phyloP scores from a whole-genome alignment of 2,888 invertebrate genomes.

The Drosophila phalerata region DNA sequence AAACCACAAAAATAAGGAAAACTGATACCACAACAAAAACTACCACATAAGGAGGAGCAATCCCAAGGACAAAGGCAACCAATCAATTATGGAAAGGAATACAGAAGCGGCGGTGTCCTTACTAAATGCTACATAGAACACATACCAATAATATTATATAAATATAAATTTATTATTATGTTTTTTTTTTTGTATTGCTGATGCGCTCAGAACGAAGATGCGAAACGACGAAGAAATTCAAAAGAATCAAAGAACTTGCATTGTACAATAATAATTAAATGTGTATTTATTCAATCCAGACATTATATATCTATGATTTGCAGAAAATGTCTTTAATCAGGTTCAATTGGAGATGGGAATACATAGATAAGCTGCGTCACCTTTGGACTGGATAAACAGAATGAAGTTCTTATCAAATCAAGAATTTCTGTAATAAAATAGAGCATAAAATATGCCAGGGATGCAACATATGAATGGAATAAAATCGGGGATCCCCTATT shows the following conservation, averaged over 20 bases:
- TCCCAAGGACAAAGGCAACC: slow-evolving; percentile 53
- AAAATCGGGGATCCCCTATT: background rate
- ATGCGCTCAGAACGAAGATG: slow-evolving; percentile 5
- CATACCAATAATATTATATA: slow-evolving; percentile 23
- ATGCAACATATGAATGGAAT: background rate
- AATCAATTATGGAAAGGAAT: slow-evolving; percentile 24
- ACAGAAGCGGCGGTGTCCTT: slow-evolving; percentile 28
- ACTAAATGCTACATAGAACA: slow-evolving; percentile 39
- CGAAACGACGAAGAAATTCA: slow-evolving; percentile 5
- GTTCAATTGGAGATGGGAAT: too few species aligned
- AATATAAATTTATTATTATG: slow-evolving; percentile 16
- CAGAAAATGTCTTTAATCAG: too few species aligned
- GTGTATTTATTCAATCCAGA: slow-evolving; percentile 8
- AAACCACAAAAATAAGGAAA: slow-evolving; percentile 11
- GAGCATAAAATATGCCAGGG: too few species aligned
- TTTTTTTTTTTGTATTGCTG: slow-evolving; percentile 28
- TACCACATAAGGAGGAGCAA: slow-evolving; percentile 43
- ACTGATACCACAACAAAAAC: slow-evolving; percentile 27
- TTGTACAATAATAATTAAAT: slow-evolving; percentile 58
- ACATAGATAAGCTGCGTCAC: too few species aligned
- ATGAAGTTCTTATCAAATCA: too few species aligned
- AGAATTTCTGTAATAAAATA: too few species aligned
- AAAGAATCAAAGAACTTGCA: slow-evolving; percentile 28
- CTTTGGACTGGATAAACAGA: too few species aligned
- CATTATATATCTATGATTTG: too few species aligned